Evolutionary conservation across 2,797 vertebrate genomes (phyloP).

Genomic region (Rhodeus uyekii): DNA sequence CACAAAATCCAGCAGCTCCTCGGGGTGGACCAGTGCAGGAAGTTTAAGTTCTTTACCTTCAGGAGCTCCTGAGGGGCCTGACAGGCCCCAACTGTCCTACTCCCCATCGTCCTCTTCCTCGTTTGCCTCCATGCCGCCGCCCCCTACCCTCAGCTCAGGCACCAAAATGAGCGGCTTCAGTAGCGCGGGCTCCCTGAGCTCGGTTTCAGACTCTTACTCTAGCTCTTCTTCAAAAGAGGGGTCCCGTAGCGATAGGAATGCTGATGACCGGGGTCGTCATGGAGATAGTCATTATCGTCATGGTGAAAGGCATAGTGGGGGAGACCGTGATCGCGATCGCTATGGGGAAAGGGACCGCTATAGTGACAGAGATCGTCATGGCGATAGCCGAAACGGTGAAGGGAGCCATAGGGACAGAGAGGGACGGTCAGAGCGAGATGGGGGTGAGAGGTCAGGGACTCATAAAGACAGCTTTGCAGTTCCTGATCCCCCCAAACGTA

Average conservation of each 20-base stretch:
- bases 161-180: conserved; percentile 84
- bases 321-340: conserved; percentile 64
- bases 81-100: conserved; percentile 64
- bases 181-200: conserved; percentile 91
- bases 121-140: conserved; percentile 56
- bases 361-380: conserved; percentile 70
- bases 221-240: conserved; percentile 68
- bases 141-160: conserved; percentile 54
- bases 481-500: conserved; percentile 92
- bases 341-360: conserved; percentile 56
- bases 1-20: conserved; percentile 83
- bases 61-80: conserved; percentile 70
- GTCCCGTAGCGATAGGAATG: conserved; percentile 67
- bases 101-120: conserved; percentile 36
- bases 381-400: conserved; percentile 78
- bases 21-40: conserved; percentile 95
- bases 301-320: conserved; percentile 60
- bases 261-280: conserved; percentile 73
- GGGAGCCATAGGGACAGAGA: conserved; percentile 73
- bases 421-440: conserved; percentile 62
- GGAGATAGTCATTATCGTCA: conserved; percentile 75
- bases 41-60: conserved; percentile 93
- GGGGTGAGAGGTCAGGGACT: conserved; percentile 70
- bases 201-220: conserved; percentile 75
- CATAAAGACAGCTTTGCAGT: conserved; percentile 87